Conservation (phyloP, 2,797 vertebrate genomes). For the Brachyalestes nurse region DNA sequence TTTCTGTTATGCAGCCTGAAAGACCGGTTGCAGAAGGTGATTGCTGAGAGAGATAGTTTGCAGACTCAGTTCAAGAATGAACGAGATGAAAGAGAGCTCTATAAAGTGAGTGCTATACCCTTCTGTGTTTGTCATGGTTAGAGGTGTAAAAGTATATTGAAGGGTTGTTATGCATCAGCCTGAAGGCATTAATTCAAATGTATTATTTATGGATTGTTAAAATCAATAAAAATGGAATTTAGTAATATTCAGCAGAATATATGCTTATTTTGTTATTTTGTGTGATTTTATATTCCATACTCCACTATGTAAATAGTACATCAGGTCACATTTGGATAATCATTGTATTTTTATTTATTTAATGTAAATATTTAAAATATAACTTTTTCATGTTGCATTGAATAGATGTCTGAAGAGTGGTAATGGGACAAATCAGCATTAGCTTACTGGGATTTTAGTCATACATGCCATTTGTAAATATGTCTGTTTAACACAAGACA, state of each 20-base stretch:
- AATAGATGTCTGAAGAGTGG: too few species aligned
- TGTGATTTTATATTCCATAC: neutral
- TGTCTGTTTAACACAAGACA: too few species aligned
- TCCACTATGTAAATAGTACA: neutral
- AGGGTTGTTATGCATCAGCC: neutral
- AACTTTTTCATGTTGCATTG: too few species aligned
- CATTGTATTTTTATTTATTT: neutral
- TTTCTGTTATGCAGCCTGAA: slow-evolving; percentile 78
- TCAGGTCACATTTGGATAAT: neutral
- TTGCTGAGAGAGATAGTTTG: slow-evolving; percentile 85
- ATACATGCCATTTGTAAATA: too few species aligned
- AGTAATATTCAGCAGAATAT: neutral
- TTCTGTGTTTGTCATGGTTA: neutral
- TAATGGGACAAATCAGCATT: too few species aligned
- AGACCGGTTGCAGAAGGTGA: slow-evolving; percentile 89
- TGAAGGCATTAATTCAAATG: too few species aligned
- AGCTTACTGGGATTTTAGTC: too few species aligned
- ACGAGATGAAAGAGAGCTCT: slow-evolving; percentile 94
- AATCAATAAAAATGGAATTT: too few species aligned
- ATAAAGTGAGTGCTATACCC: slow-evolving; percentile 81
- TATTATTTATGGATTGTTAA: too few species aligned
- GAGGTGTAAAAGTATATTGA: neutral
- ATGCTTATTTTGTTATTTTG: neutral
- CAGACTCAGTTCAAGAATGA: slow-evolving; percentile 93
- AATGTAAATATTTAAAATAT: too few species aligned